A percentile compares a stretch with the other conserved stretches of the same genome.
Conservation (phyloP, 2,797 vertebrate genomes). For the Chelmon rostratus region DNA sequence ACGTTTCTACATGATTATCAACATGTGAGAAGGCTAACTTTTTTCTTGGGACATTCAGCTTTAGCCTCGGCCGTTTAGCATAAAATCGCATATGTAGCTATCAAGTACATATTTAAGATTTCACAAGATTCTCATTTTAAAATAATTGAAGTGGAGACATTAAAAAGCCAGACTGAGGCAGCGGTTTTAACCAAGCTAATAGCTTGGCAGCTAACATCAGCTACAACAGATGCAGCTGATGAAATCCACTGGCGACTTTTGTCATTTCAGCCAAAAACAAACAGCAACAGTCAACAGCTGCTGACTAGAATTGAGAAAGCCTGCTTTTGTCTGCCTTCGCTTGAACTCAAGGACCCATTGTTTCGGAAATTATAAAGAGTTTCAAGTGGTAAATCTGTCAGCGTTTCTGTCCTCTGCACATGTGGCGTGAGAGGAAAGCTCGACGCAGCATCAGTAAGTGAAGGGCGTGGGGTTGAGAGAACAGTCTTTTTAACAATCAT, state of each 20-base stretch:
- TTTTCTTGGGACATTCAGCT: neutral
- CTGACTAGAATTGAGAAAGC: neutral
- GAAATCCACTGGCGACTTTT: neutral
- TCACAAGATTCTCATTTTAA: neutral
- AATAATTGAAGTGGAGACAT: neutral
- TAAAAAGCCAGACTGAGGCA: neutral
- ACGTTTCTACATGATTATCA: too few species aligned
- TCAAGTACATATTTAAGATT: too few species aligned
- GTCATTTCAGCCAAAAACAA: neutral
- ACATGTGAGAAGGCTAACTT: neutral
- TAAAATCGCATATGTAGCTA: too few species aligned
- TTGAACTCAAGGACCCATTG: neutral
- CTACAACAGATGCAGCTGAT: neutral
- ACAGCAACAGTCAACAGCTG: neutral
- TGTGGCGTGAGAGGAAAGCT: neutral
- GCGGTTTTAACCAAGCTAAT: neutral
- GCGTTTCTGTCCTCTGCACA: neutral
- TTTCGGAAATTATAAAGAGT: neutral
- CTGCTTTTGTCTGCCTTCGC: neutral
- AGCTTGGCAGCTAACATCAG: neutral
- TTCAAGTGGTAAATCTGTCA: neutral
- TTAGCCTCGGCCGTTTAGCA: neutral
- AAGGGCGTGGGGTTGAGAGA: neutral
- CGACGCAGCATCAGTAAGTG: neutral
- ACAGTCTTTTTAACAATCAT: neutral